phyloP scores from a whole-genome alignment of 2,888 invertebrate species.

The Odontocerum albicorne region DNA sequence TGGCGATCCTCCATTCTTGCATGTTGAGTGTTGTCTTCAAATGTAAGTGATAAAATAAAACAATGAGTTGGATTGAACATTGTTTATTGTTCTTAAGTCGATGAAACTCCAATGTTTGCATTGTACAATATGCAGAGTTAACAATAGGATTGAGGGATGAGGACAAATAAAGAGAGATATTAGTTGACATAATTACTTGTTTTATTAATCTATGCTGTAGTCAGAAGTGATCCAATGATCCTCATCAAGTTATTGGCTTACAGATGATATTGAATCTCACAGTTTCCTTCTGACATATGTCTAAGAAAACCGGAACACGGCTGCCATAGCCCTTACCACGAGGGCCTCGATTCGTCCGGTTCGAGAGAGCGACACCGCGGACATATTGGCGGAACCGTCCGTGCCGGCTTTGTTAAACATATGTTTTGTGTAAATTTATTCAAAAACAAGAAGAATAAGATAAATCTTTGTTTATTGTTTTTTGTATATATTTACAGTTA shows the following conservation, averaged over 20 bases:
- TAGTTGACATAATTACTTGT: conserved; percentile 66
- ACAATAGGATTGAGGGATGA: not conserved
- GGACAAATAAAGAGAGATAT: conserved; percentile 2
- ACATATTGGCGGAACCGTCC: too few species aligned
- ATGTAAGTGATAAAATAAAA: too few species aligned
- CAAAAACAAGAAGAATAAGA: conserved; percentile 33
- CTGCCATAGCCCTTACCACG: too few species aligned
- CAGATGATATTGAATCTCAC: conserved; percentile 64
- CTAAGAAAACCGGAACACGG: conserved; percentile 32
- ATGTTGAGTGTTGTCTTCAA: too few species aligned
- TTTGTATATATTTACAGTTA: conserved; percentile 61
- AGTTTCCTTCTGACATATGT: conserved; percentile 38
- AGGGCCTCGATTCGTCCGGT: too few species aligned
- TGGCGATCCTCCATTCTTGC: too few species aligned
- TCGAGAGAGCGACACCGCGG: too few species aligned
- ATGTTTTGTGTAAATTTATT: conserved; percentile 28
- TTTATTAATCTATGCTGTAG: conserved; percentile 77
- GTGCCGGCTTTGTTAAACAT: conserved; percentile 21
- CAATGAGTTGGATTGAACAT: too few species aligned
- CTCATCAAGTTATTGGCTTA: conserved; percentile 72
- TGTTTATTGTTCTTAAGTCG: too few species aligned
- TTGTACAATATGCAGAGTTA: too few species aligned
- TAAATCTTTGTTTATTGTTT: conserved; percentile 48
- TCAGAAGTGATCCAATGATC: conserved; percentile 74
- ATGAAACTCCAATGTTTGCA: too few species aligned